Percentiles rank a stretch among this genome's conserved stretches.
These are phyloP conservation scores for Crossaster papposus DNA, from an alignment of 53 echinoderm and acorn worm genomes.

Conservation along the genomic window DNA sequence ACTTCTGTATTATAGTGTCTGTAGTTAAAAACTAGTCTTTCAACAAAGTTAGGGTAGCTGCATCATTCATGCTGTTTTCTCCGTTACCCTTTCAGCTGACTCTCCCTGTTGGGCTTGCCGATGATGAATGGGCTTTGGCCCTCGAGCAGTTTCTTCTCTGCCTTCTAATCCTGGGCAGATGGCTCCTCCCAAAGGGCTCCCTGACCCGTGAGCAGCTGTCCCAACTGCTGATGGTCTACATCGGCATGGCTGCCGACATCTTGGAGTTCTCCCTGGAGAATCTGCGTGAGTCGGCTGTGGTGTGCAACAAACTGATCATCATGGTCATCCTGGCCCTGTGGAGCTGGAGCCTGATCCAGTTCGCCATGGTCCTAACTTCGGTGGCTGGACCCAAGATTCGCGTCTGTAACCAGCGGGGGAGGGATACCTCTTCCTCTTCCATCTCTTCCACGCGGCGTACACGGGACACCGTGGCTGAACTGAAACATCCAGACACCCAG, in stretches of 20 bases:
- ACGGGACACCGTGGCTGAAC: not conserved
- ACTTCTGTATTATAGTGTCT: too few relatives aligned
- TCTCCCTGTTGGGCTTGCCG: constrained; percentile 73
- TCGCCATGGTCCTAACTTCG: constrained; percentile 85
- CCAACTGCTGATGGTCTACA: constrained; percentile 91
- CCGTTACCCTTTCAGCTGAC: constrained; percentile 61
- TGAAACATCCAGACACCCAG: not conserved
- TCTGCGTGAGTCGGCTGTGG: constrained; percentile 74
- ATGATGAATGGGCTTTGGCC: constrained; percentile 82
- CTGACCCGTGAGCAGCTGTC: constrained; percentile 94
- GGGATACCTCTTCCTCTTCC: not conserved
- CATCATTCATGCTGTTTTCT: not conserved
- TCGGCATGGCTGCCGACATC: constrained; percentile 99
- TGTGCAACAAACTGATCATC: constrained; percentile 79
- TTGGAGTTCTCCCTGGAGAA: constrained; percentile 88
- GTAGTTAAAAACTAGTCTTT: too few relatives aligned
- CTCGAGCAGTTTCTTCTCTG: constrained; percentile 80
- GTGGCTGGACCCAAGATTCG: constrained; percentile 74
- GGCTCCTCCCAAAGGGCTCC: constrained; percentile 90
- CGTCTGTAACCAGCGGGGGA: constrained; percentile 45
- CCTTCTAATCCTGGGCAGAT: constrained; percentile 86
- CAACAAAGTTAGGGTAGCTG: too few relatives aligned
- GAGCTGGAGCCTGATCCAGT: constrained; percentile 92
- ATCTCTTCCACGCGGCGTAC: constrained; percentile 18
- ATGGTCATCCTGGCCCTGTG: constrained; percentile 82